Evolutionary conservation across 64 coral and sea anemone species (phyloP).

Genomic region (Trachythela sp.): DNA sequence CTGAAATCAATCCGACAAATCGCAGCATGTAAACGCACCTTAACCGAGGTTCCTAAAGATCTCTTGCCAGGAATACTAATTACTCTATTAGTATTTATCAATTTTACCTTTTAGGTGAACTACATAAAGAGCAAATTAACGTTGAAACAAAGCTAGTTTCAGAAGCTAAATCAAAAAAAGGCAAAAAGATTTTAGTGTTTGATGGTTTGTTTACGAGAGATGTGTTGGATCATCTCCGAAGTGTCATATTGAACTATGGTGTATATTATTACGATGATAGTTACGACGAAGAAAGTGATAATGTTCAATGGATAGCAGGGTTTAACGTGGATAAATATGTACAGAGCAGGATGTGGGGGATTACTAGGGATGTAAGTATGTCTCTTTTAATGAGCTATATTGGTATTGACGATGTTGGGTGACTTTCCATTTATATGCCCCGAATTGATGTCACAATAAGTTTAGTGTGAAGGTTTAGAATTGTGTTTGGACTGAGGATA

Average conservation of each 20-base stretch:
- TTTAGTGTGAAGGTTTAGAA: no score
- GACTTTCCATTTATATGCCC: no score
- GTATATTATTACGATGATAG: slow-evolving; percentile 90
- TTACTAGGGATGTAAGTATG: slow-evolving; percentile 61
- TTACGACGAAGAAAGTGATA: slow-evolving; percentile 80
- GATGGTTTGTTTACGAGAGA: slow-evolving; percentile 88
- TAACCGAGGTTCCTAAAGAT: no score
- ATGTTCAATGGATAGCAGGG: slow-evolving; percentile 97
- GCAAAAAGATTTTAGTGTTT: slow-evolving; percentile 86
- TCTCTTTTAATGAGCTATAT: neutral
- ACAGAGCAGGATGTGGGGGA: slow-evolving; percentile 75
- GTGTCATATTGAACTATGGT: slow-evolving; percentile 73
- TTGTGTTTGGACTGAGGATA: no score
- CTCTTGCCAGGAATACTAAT: no score
- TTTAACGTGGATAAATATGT: slow-evolving; percentile 79
- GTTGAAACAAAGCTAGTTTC: slow-evolving; percentile 19
- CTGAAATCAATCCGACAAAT: no score
- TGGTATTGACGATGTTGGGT: neutral
- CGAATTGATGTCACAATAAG: no score
- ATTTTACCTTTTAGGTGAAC: no score
- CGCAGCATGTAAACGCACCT: no score
- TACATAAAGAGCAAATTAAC: neutral
- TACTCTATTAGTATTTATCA: no score
- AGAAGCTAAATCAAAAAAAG: slow-evolving; percentile 48
- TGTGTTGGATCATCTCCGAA: slow-evolving; percentile 72